Conservation (phyloP, 2,797 vertebrate genomes). For the Distichodus sexfasciatus region DNA sequence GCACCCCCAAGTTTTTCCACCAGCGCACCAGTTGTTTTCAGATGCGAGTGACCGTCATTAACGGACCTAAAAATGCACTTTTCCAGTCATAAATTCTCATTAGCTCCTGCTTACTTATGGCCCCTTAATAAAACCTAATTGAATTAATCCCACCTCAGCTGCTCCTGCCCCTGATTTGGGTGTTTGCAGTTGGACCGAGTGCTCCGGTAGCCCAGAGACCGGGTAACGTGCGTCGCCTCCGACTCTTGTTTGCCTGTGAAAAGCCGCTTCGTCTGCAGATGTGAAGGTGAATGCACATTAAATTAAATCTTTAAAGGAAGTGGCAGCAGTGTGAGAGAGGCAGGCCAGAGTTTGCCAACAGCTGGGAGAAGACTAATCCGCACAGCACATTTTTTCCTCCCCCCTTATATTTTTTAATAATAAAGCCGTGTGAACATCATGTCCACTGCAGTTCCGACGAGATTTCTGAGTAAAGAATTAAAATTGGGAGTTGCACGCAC, state of each 20-base stretch:
- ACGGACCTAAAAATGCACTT: conserved; percentile 34
- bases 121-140: conserved; percentile 73
- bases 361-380: conserved; percentile 66
- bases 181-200: conserved; percentile 39
- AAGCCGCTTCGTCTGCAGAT: not conserved
- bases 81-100: conserved; percentile 66
- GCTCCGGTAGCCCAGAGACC: conserved; percentile 70
- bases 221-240: conserved; percentile 51
- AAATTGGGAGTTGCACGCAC: conserved; percentile 1
- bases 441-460: conserved; percentile 27
- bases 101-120: conserved; percentile 56
- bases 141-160: conserved; percentile 62
- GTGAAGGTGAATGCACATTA: conserved; percentile 50
- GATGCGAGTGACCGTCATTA: conserved; percentile 33
- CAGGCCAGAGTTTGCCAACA: conserved; percentile 58
- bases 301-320: conserved; percentile 68
- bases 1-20: conserved; percentile 44
- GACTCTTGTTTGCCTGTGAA: conserved; percentile 17
- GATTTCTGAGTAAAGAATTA: conserved; percentile 34
- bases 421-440: conserved; percentile 33
- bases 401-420: not conserved
- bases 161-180: conserved; percentile 16
- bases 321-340: conserved; percentile 62
- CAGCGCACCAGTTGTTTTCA: conserved; percentile 32
- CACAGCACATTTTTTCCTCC: conserved; percentile 31